These are phyloP conservation scores for Isichthys henryi DNA, from an alignment of 2,113 vertebrate genomes.

Conservation along the genomic window DNA sequence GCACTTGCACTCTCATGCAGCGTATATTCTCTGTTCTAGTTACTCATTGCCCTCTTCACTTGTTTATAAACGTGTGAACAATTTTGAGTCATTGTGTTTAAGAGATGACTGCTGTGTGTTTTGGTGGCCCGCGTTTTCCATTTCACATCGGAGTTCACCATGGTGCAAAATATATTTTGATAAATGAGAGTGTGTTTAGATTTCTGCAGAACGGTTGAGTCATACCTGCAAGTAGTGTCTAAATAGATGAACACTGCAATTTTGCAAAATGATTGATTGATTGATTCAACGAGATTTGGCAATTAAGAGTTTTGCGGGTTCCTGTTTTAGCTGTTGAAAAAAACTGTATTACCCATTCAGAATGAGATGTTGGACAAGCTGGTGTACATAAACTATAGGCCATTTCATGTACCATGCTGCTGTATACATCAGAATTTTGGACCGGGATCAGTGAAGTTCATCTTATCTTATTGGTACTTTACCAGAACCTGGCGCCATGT, in stretches of 20 bases:
- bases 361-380: neutral
- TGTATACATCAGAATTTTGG: neutral
- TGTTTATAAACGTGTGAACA: neutral
- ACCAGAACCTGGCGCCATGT: neutral
- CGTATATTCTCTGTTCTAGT: neutral
- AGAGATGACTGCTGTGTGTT: neutral
- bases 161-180: neutral
- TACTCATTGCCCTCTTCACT: neutral
- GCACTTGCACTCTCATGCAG: neutral
- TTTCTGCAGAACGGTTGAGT: neutral
- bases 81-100: neutral
- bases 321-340: neutral
- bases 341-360: neutral
- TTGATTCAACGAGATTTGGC: neutral
- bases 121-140: neutral
- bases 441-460: neutral
- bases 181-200: neutral
- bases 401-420: neutral
- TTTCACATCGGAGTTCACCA: neutral
- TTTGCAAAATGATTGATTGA: neutral
- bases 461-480: neutral
- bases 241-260: neutral
- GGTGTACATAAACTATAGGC: neutral
- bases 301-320: neutral
- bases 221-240: neutral